These are phyloP conservation scores for Panthera tigris DNA, from an alignment of 2,113 vertebrate species.

Conservation along the genomic window DNA sequence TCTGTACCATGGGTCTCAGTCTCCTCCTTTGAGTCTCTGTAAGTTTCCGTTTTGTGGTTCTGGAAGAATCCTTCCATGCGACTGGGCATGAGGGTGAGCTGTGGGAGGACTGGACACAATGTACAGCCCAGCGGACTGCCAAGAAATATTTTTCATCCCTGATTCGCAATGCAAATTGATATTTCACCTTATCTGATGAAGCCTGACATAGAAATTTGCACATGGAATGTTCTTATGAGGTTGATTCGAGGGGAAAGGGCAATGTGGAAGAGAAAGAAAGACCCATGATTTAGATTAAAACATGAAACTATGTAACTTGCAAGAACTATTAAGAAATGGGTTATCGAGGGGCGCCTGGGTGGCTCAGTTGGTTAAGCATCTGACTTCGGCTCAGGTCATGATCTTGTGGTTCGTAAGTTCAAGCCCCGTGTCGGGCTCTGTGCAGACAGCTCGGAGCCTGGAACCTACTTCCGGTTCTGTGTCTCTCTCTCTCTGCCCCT, in stretches of 20 bases:
- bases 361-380: too few relatives aligned
- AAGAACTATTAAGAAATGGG: not conserved
- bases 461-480: too few relatives aligned
- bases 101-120: not conserved
- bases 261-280: not conserved
- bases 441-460: too few relatives aligned
- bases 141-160: not conserved
- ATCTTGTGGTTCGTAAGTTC: too few relatives aligned
- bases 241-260: not conserved
- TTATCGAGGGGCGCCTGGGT: not conserved
- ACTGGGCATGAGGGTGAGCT: too few relatives aligned
- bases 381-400: too few relatives aligned
- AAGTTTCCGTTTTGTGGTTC: not conserved
- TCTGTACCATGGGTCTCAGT: not conserved
- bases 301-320: not conserved
- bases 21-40: not conserved
- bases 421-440: too few relatives aligned
- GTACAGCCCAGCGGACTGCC: accelerated
- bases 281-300: not conserved
- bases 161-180: not conserved
- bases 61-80: not conserved
- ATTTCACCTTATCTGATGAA: not conserved
- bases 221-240: not conserved
- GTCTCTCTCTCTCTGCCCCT: too few relatives aligned
- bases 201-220: not conserved